Percentiles rank a stretch among this genome's conserved stretches.
These are phyloP conservation scores for Ophioderma brevispina DNA, from an alignment of 35 echinoderm and acorn worm species.

Conservation along the genomic window DNA sequence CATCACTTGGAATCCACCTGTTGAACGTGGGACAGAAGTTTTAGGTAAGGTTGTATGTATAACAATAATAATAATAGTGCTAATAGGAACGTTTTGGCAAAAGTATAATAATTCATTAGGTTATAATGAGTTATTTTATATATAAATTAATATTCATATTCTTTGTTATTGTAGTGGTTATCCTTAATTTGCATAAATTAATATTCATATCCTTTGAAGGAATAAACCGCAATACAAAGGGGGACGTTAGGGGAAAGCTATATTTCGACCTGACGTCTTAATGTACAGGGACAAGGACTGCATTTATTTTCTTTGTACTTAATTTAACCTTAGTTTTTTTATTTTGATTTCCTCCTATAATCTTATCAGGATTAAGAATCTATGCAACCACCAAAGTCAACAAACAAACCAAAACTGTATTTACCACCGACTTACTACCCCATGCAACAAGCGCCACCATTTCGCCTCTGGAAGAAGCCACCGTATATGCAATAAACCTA, in stretches of 20 bases:
- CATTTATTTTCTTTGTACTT: background rate
- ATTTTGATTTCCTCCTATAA: background rate
- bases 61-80: background rate
- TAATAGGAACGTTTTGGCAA: background rate
- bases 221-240: too few relatives aligned
- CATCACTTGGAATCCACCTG: constrained; percentile 47
- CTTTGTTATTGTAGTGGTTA: too few relatives aligned
- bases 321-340: background rate
- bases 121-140: too few relatives aligned
- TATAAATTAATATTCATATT: too few relatives aligned
- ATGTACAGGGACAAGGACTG: background rate
- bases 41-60: constrained; percentile 48
- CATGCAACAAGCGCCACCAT: constrained; percentile 42
- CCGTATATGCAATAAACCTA: constrained; percentile 46
- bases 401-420: background rate
- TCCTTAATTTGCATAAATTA: too few relatives aligned
- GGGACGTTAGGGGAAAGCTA: background rate
- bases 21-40: constrained; percentile 54
- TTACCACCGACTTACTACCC: constrained; percentile 45
- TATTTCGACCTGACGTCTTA: background rate
- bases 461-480: constrained; percentile 32
- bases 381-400: constrained; percentile 36
- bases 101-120: background rate
- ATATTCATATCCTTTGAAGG: too few relatives aligned
- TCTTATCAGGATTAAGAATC: constrained; percentile 31